Evolutionary conservation across 2,888 invertebrate genomes (phyloP), one percentile per base, ranked within the genome.

Genomic region (Phrixothrix hirtus): DNA sequence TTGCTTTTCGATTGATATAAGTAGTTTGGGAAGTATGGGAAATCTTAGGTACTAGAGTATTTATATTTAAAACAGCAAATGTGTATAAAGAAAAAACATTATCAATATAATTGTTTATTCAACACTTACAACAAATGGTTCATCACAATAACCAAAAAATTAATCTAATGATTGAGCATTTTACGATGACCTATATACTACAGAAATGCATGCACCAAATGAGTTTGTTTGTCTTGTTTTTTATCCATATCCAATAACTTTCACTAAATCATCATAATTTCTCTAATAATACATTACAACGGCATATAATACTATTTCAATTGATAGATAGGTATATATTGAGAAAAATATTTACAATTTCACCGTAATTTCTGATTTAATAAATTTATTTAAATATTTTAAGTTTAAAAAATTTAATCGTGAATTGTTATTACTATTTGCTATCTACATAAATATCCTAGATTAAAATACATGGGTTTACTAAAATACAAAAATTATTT

Each of bases 81-180:
- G n/a, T n/a, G n/a, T n/a, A n/a, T n/a, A n/a, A n/a, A n/a, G n/a
- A n/a, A n/a, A n/a, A n/a, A n/a, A n/a, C n/a, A n/a, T 21, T 3
- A 21, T 21, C 21, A 21, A 21, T 21, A 21, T 5, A 21, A 21
- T 21, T 21, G 3, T 48, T 48, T 48, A 35, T 37, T 43, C 43
- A 49, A 49, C 37, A 43, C 43, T 43, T 43, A 49, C 25, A 43
- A 49, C 36, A 36, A 49, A 49, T 12, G 25, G 32, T 37, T 42
- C 49, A 49, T 49, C 49, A 49, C 49, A 49, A 43, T 49, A 49
- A 42, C 49, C 42, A 43, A 49, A 35, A 41, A 49, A 49, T 37
- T 43, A 49, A 7, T 37, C 42, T 49, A 49, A 37, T 26, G 41
- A 48, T 49, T 49, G 49, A 49, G 49, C 49, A 49, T 35, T 41